These are phyloP conservation scores for Propithecus perrieri DNA, from an alignment of 2,797 vertebrate genomes.

Conservation along the genomic window DNA sequence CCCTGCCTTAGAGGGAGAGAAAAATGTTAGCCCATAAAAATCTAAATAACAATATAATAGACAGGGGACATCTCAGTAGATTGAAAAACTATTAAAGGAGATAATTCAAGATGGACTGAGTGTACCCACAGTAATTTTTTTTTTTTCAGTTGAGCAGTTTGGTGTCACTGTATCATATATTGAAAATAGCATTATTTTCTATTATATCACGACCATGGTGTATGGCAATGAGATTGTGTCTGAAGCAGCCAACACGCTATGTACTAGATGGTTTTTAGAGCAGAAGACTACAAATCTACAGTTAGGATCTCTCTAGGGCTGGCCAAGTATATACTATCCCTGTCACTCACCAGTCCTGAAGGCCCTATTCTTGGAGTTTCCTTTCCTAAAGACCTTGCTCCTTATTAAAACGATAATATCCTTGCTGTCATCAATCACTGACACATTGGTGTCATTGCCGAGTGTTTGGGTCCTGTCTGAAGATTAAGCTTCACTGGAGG, in stretches of 20 bases:
- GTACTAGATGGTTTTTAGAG: not conserved
- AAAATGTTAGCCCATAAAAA: not conserved
- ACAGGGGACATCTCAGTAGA: not conserved
- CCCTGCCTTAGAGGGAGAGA: not conserved
- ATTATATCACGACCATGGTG: not conserved
- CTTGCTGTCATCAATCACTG: constrained; percentile 27
- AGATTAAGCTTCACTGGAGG: not conserved
- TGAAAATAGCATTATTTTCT: not conserved
- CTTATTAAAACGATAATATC: constrained; percentile 53
- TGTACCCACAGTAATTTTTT: not conserved
- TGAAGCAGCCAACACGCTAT: not conserved
- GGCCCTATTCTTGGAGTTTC: constrained; percentile 15
- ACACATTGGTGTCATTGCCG: not conserved
- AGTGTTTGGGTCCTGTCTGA: not conserved
- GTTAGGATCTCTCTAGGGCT: not conserved
- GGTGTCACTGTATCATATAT: not conserved
- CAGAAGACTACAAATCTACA: not conserved
- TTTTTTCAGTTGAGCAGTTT: not conserved
- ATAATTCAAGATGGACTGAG: not conserved
- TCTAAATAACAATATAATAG: not conserved
- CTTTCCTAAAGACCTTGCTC: constrained; percentile 11
- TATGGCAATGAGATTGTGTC: not conserved
- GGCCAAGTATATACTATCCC: not conserved
- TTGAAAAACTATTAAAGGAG: not conserved
- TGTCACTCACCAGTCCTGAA: not conserved